Evolutionary conservation across 2,888 invertebrate species (phyloP).

Genomic region (Drosophila atripex): DNA sequence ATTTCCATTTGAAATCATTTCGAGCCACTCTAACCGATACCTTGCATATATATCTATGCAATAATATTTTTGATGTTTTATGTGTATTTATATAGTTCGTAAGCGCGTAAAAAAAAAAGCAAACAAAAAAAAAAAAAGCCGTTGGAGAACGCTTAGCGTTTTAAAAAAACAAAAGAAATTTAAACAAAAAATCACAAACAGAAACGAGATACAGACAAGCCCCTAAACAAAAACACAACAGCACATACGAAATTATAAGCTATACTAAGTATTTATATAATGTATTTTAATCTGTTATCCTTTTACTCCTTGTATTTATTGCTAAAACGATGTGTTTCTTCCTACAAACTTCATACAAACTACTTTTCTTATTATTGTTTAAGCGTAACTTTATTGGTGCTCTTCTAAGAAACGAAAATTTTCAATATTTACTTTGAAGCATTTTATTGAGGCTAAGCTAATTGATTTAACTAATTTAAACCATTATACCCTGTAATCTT

Average conservation of each 20-base stretch:
- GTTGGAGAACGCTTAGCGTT: conserved; percentile 77
- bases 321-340: conserved; percentile 19
- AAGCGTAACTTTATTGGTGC: conserved; percentile 73
- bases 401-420: conserved; percentile 52
- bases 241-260: conserved; percentile 39
- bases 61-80: conserved; percentile 77
- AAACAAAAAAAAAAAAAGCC: conserved; percentile 44
- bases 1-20: not conserved
- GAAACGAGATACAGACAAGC: conserved; percentile 17
- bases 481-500: conserved; percentile 25
- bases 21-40: conserved; percentile 11
- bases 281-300: conserved; percentile 49
- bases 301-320: conserved; percentile 36
- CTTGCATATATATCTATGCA: conserved; percentile 52
- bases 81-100: conserved; percentile 77
- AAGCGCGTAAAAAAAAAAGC: conserved; percentile 54
- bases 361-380: conserved; percentile 55
- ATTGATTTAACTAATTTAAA: conserved; percentile 26
- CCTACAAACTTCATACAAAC: not conserved
- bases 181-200: conserved; percentile 15
- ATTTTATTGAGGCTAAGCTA: conserved; percentile 52
- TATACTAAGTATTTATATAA: conserved; percentile 49
- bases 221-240: conserved; percentile 18
- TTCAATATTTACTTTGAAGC: conserved; percentile 34
- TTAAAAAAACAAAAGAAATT: conserved; percentile 53